Evolutionary conservation across 2,888 invertebrate genomes (phyloP).

Genomic region (Nymphalis c-album): DNA sequence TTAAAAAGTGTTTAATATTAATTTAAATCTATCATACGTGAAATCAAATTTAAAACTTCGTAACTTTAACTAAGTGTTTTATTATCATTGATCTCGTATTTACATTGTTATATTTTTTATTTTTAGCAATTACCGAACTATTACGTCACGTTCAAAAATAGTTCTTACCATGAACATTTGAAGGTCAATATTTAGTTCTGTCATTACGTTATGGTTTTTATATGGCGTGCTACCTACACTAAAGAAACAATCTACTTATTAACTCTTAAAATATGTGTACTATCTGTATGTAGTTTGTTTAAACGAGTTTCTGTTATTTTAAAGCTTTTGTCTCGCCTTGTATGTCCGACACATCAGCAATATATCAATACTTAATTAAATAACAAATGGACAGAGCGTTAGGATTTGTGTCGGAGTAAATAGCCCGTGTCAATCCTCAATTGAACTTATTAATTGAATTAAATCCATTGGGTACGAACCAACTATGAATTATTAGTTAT

Average conservation of each 20-base stretch:
- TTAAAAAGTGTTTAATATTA: no score
- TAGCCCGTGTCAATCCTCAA: conserved; percentile 69
- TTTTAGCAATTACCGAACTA: not conserved
- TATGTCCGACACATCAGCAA: conserved; percentile 38
- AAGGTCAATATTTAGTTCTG: conserved; percentile 3
- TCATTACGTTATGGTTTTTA: conserved; percentile 14
- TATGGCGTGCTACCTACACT: not conserved
- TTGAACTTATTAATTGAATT: conserved; percentile 72
- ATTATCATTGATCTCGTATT: no score
- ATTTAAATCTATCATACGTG: no score
- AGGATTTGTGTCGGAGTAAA: conserved; percentile 61
- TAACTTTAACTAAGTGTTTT: no score
- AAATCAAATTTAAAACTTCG: no score
- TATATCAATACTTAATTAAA: conserved; percentile 48
- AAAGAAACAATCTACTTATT: not conserved
- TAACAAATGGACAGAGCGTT: conserved; percentile 53
- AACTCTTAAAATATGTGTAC: not conserved
- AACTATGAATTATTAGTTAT: conserved; percentile 62
- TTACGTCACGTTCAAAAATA: conserved; percentile 5
- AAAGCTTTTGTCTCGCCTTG: not conserved
- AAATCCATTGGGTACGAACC: conserved; percentile 53
- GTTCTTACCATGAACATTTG: not conserved
- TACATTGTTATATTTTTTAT: not conserved
- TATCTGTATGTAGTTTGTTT: not conserved
- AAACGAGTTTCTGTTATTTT: not conserved